phyloP scores from a whole-genome alignment of 2,113 vertebrate genomes.

The Bujurquina vittata region DNA sequence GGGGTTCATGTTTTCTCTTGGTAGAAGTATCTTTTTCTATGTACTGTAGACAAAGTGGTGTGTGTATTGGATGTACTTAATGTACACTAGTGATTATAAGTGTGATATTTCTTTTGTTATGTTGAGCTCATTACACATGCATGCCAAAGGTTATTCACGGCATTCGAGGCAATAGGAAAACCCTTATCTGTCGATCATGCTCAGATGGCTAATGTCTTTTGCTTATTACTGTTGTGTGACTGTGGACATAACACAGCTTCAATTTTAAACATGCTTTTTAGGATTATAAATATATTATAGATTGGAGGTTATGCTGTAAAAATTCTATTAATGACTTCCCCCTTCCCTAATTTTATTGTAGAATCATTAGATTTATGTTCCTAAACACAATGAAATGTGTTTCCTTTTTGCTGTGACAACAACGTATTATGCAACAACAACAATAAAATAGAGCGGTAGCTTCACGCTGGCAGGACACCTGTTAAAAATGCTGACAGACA shows the following conservation, averaged over 20 bases:
- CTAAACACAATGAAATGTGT: background rate
- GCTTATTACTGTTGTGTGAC: conserved; percentile 8
- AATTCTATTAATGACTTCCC: no score
- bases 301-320: background rate
- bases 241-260: background rate
- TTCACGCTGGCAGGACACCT: background rate
- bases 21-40: conserved; percentile 46
- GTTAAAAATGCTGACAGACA: background rate
- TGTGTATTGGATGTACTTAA: conserved; percentile 40
- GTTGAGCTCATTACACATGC: conserved; percentile 47
- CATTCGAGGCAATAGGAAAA: conserved; percentile 1
- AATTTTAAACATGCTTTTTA: background rate
- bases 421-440: background rate
- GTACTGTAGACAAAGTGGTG: conserved; percentile 43
- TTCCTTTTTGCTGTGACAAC: background rate
- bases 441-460: background rate
- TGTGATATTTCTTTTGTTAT: conserved; percentile 42
- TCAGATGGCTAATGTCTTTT: background rate
- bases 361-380: background rate
- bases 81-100: conserved; percentile 42
- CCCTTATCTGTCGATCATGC: background rate
- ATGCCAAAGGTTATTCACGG: conserved; percentile 54
- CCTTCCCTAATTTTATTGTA: background rate
- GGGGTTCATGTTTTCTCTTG: conserved; percentile 46
- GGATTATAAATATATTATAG: background rate